phyloP scores from a whole-genome alignment of 2,888 invertebrate genomes.

The Melipona beecheii region DNA sequence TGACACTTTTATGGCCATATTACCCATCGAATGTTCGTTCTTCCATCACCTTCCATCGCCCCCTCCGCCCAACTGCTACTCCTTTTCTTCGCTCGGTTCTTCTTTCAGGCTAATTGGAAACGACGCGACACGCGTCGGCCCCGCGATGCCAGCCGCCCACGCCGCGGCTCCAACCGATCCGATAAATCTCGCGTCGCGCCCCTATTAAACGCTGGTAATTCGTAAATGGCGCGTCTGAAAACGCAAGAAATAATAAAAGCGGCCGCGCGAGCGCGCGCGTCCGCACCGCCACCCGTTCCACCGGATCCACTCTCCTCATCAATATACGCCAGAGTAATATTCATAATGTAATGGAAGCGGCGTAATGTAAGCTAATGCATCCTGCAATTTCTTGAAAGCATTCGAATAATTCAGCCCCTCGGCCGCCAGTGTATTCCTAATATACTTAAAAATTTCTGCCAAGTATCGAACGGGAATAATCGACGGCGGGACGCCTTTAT shows the following conservation, averaged over 20 bases:
- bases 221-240: slow-evolving; percentile 57
- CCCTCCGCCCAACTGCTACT: background rate
- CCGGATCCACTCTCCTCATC: slow-evolving; percentile 56
- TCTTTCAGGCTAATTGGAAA: slow-evolving; percentile 33
- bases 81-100: background rate
- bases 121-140: slow-evolving; percentile 9
- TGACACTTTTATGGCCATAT: slow-evolving; percentile 17
- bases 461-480: slow-evolving; percentile 64
- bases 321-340: slow-evolving; percentile 72
- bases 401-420: slow-evolving; percentile 69
- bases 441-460: slow-evolving; percentile 71
- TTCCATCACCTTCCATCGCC: background rate
- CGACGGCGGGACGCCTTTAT: slow-evolving; percentile 50
- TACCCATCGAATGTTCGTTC: slow-evolving; percentile 2
- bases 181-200: slow-evolving; percentile 40
- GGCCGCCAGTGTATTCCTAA: slow-evolving; percentile 68
- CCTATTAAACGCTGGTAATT: slow-evolving; percentile 61
- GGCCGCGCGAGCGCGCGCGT: slow-evolving; percentile 9
- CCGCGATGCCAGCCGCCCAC: background rate
- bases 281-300: slow-evolving; percentile 22
- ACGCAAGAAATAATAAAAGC: slow-evolving; percentile 69
- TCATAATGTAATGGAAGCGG: slow-evolving; percentile 73
- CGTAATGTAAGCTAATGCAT: slow-evolving; percentile 74
- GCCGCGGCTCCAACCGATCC: slow-evolving; percentile 27
- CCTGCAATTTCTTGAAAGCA: slow-evolving; percentile 74